phyloP scores from a whole-genome alignment of 2,888 invertebrate species.

The Congeria kusceri region DNA sequence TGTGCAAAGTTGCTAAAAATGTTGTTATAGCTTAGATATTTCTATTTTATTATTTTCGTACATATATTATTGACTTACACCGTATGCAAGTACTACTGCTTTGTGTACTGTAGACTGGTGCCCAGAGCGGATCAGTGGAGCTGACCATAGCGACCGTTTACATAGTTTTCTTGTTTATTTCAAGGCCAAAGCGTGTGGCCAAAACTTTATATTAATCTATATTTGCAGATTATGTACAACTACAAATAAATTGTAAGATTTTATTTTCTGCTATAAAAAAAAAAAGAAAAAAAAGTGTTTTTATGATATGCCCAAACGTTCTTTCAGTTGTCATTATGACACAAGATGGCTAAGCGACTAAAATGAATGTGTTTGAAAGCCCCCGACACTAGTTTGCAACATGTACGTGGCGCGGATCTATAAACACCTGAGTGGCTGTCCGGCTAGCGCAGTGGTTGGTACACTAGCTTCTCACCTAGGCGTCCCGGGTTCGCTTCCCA shows the following conservation, averaged over 20 bases:
- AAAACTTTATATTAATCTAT: slow-evolving; percentile 73
- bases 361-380: too few relatives aligned
- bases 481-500: too few relatives aligned
- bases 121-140: slow-evolving; percentile 36
- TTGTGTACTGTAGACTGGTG: slow-evolving; percentile 26
- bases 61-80: slow-evolving; percentile 29
- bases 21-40: slow-evolving; percentile 57
- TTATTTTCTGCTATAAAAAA: slow-evolving; percentile 82
- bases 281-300: slow-evolving; percentile 37
- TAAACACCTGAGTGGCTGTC: too few relatives aligned
- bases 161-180: slow-evolving; percentile 73
- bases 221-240: slow-evolving; percentile 74
- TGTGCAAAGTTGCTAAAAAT: slow-evolving; percentile 30
- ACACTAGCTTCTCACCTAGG: too few relatives aligned
- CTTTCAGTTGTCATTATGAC: too few relatives aligned
- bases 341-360: too few relatives aligned
- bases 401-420: too few relatives aligned
- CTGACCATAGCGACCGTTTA: slow-evolving; percentile 47
- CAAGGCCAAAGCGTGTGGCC: slow-evolving; percentile 68
- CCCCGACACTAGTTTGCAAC: too few relatives aligned
- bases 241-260: slow-evolving; percentile 79
- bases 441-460: too few relatives aligned
- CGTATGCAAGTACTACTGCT: slow-evolving; percentile 49
- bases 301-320: background rate
- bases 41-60: slow-evolving; percentile 60